These are phyloP conservation scores for Leptoteleia sp. DNA, from an alignment of 1,140 invertebrate genomes.

Conservation along the genomic window DNA sequence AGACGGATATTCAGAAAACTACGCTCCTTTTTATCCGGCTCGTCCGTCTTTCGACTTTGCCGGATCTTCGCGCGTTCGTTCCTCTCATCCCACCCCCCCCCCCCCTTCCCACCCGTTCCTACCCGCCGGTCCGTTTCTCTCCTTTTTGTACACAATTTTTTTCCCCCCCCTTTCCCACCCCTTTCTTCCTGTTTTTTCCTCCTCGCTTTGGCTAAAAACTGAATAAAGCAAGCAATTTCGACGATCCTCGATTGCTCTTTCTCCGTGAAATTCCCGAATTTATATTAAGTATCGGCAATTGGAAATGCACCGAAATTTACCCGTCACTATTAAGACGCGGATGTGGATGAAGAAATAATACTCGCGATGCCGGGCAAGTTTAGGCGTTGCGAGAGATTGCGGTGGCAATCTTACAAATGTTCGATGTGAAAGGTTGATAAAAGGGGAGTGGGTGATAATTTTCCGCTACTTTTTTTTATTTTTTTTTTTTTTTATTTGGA, in stretches of 20 bases:
- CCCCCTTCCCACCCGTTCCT: background rate
- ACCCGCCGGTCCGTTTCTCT: too few species aligned
- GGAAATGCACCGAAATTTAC: conserved; percentile 23
- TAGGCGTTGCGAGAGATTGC: conserved; percentile 17
- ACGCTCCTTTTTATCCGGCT: conserved; percentile 46
- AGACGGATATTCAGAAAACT: conserved; percentile 65
- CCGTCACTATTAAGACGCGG: conserved; percentile 28
- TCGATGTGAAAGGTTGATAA: background rate
- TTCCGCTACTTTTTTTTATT: too few species aligned
- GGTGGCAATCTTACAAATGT: conserved; percentile 31
- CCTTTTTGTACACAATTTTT: conserved; percentile 15
- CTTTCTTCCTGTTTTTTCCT: conserved; percentile 24
- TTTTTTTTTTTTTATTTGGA: conserved; percentile 11
- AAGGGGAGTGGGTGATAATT: too few species aligned
- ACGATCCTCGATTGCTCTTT: conserved; percentile 58
- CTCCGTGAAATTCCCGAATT: conserved; percentile 47
- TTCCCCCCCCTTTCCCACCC: background rate
- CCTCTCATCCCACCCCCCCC: background rate
- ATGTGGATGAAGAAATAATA: conserved; percentile 10
- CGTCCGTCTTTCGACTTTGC: conserved; percentile 22
- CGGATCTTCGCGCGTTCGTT: conserved; percentile 10
- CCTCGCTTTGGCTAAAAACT: conserved; percentile 49
- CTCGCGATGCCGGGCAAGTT: conserved; percentile 3
- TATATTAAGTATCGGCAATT: conserved; percentile 53
- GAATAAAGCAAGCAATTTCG: conserved; percentile 59